A percentile compares a stretch with the other conserved stretches of the same genome.
Evolutionary conservation across 2,797 vertebrate genomes (phyloP).

Genomic region (Urocyon cinereoargenteus): DNA sequence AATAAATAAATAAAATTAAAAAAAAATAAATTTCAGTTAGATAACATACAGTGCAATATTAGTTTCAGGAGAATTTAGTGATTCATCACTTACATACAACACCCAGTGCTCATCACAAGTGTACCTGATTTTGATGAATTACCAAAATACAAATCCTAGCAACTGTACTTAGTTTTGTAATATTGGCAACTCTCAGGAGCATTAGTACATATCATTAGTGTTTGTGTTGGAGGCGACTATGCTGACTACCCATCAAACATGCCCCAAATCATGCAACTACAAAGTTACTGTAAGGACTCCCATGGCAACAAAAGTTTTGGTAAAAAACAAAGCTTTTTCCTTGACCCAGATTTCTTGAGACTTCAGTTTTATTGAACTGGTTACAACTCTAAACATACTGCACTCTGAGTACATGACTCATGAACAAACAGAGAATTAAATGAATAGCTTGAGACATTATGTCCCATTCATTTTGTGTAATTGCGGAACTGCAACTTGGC

Average conservation of each 20-base stretch:
- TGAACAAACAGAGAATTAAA: slow-evolving; percentile 43
- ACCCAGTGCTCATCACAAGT: not conserved
- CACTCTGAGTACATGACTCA: not conserved
- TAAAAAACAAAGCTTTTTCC: not conserved
- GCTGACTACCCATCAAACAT: not conserved
- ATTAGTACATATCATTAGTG: not conserved
- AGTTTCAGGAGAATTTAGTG: not conserved
- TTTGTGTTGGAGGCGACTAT: not conserved
- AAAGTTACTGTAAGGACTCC: not conserved
- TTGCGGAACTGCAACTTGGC: not conserved
- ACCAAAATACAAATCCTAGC: not conserved
- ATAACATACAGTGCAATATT: not conserved
- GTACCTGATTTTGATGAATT: not conserved
- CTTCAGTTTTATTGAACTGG: not conserved
- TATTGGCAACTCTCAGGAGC: not conserved
- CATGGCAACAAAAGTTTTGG: not conserved
- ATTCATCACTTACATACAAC: not conserved
- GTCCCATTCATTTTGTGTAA: slow-evolving; percentile 40
- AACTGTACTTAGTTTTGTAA: not conserved
- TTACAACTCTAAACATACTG: not conserved
- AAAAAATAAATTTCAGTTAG: not conserved
- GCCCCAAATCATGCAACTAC: not conserved
- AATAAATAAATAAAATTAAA: no score
- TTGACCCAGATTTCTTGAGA: not conserved
- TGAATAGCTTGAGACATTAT: not conserved